phyloP scores from a whole-genome alignment of 2,797 vertebrate genomes.

The Fistularia commersonii region DNA sequence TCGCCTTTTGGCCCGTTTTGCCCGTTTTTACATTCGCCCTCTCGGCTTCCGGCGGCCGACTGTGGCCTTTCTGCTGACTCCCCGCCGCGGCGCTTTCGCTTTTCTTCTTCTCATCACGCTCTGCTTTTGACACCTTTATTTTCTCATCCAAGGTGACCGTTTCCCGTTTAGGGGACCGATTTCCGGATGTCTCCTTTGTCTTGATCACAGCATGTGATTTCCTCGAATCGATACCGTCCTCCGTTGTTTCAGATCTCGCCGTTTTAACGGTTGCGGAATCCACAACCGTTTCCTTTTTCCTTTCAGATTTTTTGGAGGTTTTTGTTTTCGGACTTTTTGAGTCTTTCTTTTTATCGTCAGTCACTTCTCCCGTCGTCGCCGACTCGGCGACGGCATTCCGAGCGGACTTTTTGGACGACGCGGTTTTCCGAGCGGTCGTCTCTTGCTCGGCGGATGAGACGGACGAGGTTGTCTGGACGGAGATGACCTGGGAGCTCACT shows the following conservation, averaged over 20 bases:
- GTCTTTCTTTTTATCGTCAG: constrained; percentile 43
- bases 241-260: constrained; percentile 38
- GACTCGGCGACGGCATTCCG: constrained; percentile 30
- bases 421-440: constrained; percentile 55
- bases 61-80: constrained; percentile 35
- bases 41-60: constrained; percentile 31
- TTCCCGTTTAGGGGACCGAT: constrained; percentile 43
- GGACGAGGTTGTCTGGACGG: constrained; percentile 67
- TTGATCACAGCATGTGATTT: constrained; percentile 52
- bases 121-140: constrained; percentile 61
- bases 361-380: constrained; percentile 47
- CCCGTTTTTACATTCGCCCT: constrained; percentile 48
- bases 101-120: constrained; percentile 49
- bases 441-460: constrained; percentile 64
- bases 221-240: constrained; percentile 49
- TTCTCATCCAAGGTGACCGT: constrained; percentile 53
- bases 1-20: constrained; percentile 58
- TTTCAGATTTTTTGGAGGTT: constrained; percentile 38
- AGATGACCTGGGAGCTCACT: constrained; percentile 58
- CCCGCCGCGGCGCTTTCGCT: constrained; percentile 31
- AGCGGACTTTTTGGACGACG: constrained; percentile 53
- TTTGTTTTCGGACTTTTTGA: constrained; percentile 52
- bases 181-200: constrained; percentile 22
- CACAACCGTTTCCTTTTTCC: constrained; percentile 43
- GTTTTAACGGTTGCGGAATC: constrained; percentile 31